Percentiles rank a stretch among this genome's conserved stretches.
Evolutionary conservation across 1,140 invertebrate genomes (phyloP).

Genomic region (Cherax destructor): DNA sequence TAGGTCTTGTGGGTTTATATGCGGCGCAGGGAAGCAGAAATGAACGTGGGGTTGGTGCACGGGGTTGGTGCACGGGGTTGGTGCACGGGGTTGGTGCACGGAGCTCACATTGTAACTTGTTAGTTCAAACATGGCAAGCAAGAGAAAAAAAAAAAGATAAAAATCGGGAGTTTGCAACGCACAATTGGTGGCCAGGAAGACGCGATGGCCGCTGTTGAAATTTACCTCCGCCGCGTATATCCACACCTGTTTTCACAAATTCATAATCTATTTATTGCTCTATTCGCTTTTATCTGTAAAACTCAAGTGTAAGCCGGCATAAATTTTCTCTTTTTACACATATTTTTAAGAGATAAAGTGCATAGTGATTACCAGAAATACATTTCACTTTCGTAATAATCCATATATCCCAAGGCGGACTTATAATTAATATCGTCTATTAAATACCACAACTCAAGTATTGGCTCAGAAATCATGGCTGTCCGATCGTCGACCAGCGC

Average conservation of each 20-base stretch:
- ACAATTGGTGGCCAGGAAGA: neutral
- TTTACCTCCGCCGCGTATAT: neutral
- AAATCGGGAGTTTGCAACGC: neutral
- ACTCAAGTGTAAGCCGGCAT: neutral
- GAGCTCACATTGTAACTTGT: neutral
- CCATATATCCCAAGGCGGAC: neutral
- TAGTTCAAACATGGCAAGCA: constrained; percentile 13
- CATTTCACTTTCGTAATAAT: neutral
- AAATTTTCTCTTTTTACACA: neutral
- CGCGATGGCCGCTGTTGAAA: constrained; percentile 2
- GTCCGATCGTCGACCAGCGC: neutral
- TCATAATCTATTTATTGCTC: neutral
- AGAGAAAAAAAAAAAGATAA: neutral
- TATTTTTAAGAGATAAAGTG: neutral
- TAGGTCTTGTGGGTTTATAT: too few species aligned
- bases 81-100: neutral
- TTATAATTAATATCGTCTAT: neutral
- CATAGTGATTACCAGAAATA: neutral
- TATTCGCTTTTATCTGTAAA: neutral
- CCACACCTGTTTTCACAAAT: neutral
- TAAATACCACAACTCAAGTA: neutral
- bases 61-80: too few species aligned
- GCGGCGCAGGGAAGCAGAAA: too few species aligned
- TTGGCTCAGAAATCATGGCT: neutral
- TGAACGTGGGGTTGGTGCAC: too few species aligned